phyloP scores from a whole-genome alignment of 2,888 invertebrate species.

The Amphipoea lucens region DNA sequence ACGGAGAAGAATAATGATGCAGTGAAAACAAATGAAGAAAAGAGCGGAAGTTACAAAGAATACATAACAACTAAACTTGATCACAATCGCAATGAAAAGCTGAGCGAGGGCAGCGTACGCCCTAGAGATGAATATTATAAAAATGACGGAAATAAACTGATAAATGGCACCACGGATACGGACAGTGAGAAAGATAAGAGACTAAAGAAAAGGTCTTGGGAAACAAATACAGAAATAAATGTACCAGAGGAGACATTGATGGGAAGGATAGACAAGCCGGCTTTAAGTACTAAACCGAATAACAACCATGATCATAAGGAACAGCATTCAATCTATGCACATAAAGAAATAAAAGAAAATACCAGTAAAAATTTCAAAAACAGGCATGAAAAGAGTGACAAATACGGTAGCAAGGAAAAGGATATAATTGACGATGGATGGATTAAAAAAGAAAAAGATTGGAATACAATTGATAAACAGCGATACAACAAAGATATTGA shows the following conservation, averaged over 20 bases:
- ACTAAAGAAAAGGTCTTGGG: not conserved
- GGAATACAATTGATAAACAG: not conserved
- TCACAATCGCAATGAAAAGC: not conserved
- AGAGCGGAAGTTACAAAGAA: not conserved
- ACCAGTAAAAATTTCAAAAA: not conserved
- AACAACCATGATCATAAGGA: not conserved
- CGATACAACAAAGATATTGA: not conserved
- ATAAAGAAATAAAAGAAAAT: not conserved
- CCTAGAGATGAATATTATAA: not conserved
- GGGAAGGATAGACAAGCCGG: not conserved
- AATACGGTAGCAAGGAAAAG: not conserved
- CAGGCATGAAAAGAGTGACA: no score
- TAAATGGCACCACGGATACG: no score
- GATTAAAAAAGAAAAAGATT: not conserved
- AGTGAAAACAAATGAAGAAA: not conserved
- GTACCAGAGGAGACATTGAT: not conserved
- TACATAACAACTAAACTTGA: not conserved
- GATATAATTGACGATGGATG: not conserved
- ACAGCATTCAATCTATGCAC: not conserved
- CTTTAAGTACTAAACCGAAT: not conserved
- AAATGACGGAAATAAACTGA: not conserved
- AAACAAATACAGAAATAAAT: not conserved
- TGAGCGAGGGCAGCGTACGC: not conserved
- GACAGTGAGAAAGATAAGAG: not conserved
- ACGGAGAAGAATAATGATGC: not conserved